Evolutionary conservation across 30 jellyfish, hydroid and myxozoan species (phyloP), one percentile per base, ranked within the genome.

Genomic region (Nemopilema nomurai): DNA sequence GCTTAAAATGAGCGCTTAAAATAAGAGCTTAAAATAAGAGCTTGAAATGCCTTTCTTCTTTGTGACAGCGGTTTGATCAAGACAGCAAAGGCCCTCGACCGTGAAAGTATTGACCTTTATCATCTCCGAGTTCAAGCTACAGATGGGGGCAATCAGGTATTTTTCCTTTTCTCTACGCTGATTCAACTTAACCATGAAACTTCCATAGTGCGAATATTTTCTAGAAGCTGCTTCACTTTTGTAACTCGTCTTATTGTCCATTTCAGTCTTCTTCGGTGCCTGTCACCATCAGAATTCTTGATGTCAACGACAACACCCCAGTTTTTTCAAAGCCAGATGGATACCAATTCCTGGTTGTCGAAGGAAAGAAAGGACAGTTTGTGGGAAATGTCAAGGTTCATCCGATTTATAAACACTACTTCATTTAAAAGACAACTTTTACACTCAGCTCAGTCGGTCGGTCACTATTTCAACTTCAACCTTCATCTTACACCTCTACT

Each of bases 221-320:
- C 28, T 24, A 27, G 8, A 7, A 4, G 4, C 80, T 22, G 16
- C 80, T 16, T 69, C 13, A 13, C n/a, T n/a, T n/a, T n/a, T n/a
- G n/a, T n/a, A n/a, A n/a, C n/a, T n/a, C n/a, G n/a, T n/a, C n/a
- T n/a, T n/a, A n/a, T n/a, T n/a, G n/a, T n/a, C n/a, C n/a, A n/a
- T 87, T 87, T 87, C 85, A 86, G 89, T 69, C 95, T 1, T 72
- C 89, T 6, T 27, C 89, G 4, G 62, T 57, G 1, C 57, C 69
- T 17, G 89, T 86, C 22, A 28, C 63, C 1, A 57, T 86, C 18
- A 63, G 29, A 4, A 77, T 86, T 8, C 21, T 86, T 51, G 99
- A 94, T 80, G 62, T 80, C 7, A 94, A 94, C 71, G 99, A 94
- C 65, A 94, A 94, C 50, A 66, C 87, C 23, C 99, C 99, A 20